phyloP scores from a whole-genome alignment of 2,888 invertebrate genomes.

The Palloptera scutellata region DNA sequence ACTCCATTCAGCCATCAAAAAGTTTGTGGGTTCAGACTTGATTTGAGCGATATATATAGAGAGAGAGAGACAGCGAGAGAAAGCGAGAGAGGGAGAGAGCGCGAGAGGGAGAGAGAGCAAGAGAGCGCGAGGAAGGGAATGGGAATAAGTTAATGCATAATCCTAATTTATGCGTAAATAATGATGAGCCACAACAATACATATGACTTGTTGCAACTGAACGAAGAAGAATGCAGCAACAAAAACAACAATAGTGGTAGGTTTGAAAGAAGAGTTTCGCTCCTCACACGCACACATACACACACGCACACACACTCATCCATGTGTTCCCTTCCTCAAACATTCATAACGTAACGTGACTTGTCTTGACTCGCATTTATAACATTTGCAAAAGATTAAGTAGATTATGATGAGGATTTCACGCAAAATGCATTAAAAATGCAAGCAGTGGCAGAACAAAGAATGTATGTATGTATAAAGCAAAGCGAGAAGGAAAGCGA shows the following conservation, averaged over 20 bases:
- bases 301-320: slow-evolving; percentile 7
- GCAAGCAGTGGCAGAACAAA: neutral
- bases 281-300: slow-evolving; percentile 20
- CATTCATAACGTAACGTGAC: neutral
- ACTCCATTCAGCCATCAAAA: no score
- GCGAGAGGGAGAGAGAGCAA: slow-evolving; percentile 42
- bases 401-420: slow-evolving; percentile 48
- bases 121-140: slow-evolving; percentile 40
- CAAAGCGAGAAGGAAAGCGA: neutral
- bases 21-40: no score
- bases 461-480: neutral
- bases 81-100: slow-evolving; percentile 43
- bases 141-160: slow-evolving; percentile 43
- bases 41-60: neutral
- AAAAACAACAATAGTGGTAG: neutral
- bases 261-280: neutral
- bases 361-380: neutral
- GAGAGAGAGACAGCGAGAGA: slow-evolving; percentile 37
- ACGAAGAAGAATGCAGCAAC: neutral
- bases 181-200: slow-evolving; percentile 50
- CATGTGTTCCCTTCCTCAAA: slow-evolving; percentile 8
- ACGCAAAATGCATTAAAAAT: slow-evolving; percentile 27
- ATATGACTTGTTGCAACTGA: slow-evolving; percentile 34
- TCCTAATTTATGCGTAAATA: slow-evolving; percentile 57
- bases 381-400: slow-evolving; percentile 48